These are phyloP conservation scores for Ceuthmochares aereus DNA, from an alignment of 2,113 vertebrate species.

Conservation along the genomic window DNA sequence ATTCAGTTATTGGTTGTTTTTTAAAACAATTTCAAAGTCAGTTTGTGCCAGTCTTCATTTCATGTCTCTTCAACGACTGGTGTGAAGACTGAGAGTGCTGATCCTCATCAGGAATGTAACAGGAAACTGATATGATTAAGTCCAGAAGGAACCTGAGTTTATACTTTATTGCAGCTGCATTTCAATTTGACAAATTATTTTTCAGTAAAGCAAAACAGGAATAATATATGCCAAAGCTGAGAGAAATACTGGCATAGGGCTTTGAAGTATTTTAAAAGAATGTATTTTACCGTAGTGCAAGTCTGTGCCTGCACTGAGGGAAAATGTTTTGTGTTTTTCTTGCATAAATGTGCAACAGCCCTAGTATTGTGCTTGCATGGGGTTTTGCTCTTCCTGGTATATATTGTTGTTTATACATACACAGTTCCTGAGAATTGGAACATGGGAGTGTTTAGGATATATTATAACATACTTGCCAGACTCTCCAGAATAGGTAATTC, in stretches of 20 bases:
- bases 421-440: neutral
- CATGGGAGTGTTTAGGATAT: neutral
- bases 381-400: neutral
- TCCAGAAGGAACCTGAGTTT: neutral
- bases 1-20: too few species aligned
- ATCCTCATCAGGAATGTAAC: neutral
- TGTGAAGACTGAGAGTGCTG: neutral
- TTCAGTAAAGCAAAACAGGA: neutral
- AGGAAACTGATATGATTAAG: neutral
- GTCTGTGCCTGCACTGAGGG: neutral
- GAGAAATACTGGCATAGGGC: neutral
- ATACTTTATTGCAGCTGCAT: neutral
- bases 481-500: neutral
- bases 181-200: conserved; percentile 8
- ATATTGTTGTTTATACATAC: neutral
- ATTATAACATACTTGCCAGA: neutral
- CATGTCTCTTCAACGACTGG: neutral
- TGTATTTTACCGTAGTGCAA: neutral
- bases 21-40: neutral
- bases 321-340: neutral
- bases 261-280: neutral
- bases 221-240: neutral
- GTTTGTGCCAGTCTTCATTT: neutral
- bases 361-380: neutral
- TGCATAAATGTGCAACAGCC: neutral